Evolutionary conservation across 2,113 vertebrate species (phyloP).

Genomic region (Sorex fumeus): DNA sequence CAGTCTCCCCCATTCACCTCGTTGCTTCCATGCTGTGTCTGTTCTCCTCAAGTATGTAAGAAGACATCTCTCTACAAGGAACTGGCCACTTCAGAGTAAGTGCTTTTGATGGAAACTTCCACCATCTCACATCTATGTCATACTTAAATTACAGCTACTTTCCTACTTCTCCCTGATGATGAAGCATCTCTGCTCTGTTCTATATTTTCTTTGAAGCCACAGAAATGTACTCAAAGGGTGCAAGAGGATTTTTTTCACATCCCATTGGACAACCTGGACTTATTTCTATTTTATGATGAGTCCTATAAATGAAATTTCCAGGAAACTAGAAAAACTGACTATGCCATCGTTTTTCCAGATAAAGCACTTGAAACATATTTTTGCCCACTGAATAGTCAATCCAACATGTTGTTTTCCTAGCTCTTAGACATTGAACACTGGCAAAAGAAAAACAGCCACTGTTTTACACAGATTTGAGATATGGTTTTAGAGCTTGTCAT

Average conservation of each 20-base stretch:
- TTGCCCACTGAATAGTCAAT: neutral
- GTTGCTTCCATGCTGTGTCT: neutral
- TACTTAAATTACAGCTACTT: neutral
- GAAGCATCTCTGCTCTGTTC: neutral
- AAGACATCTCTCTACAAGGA: neutral
- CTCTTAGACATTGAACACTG: neutral
- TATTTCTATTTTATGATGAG: neutral
- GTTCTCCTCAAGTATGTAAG: neutral
- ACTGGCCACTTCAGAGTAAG: too few relatives aligned
- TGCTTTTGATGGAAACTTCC: too few relatives aligned
- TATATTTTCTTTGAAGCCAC: neutral
- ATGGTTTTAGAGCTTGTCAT: neutral
- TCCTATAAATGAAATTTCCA: neutral
- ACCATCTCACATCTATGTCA: too few relatives aligned
- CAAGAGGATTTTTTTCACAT: neutral
- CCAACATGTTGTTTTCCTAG: neutral
- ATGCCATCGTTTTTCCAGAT: neutral
- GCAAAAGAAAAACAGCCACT: neutral
- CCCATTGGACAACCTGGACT: neutral
- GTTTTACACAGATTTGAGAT: neutral
- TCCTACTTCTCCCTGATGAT: neutral
- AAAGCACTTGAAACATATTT: neutral
- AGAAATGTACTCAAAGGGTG: neutral
- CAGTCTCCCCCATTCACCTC: neutral
- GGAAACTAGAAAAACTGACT: neutral